Evolutionary conservation across 2,113 vertebrate genomes (phyloP).

Genomic region (Thalassoma bifasciatum): DNA sequence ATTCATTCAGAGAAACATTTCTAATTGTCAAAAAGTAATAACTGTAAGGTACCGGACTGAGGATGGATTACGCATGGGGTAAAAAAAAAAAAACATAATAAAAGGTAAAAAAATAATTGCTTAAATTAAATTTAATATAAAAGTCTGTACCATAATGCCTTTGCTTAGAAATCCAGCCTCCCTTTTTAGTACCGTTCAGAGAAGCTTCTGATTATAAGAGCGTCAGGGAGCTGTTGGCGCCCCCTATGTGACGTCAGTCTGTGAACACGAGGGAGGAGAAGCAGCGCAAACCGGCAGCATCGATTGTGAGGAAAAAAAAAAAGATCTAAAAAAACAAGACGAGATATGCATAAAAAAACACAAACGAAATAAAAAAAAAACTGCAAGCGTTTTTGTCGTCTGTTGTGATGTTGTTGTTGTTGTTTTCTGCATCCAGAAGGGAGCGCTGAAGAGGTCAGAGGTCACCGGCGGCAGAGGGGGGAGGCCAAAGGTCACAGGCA

Average conservation of each 20-base stretch:
- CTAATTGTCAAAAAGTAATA: slow-evolving; percentile 34
- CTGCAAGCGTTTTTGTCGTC: slow-evolving; percentile 62
- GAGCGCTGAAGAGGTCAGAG: slow-evolving; percentile 61
- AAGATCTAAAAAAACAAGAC: slow-evolving; percentile 19
- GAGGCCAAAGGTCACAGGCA: slow-evolving; percentile 53
- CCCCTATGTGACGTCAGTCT: slow-evolving; percentile 9
- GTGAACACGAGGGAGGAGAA: slow-evolving; percentile 14
- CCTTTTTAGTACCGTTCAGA: slow-evolving; percentile 61
- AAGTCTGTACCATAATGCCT: slow-evolving; percentile 67
- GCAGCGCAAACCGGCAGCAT: slow-evolving; percentile 50
- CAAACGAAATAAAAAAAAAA: slow-evolving; percentile 43
- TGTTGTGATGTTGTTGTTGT: slow-evolving; percentile 37
- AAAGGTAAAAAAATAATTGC: slow-evolving; percentile 38
- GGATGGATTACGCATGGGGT: slow-evolving; percentile 35
- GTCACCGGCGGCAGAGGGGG: slow-evolving; percentile 21
- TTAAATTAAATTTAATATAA: slow-evolving; percentile 46
- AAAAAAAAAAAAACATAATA: slow-evolving; percentile 17
- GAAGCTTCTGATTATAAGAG: slow-evolving; percentile 31
- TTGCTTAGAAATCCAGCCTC: slow-evolving; percentile 49
- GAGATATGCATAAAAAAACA: slow-evolving; percentile 64
- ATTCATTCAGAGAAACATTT: slow-evolving; percentile 15
- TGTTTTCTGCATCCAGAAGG: slow-evolving; percentile 55
- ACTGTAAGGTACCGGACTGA: slow-evolving; percentile 34
- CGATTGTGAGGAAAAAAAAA: neutral
- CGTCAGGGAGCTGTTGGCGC: slow-evolving; percentile 10